Base-by-base conservation (phyloP, 2,888 invertebrate genomes). In the Caenorhabditis virilis region DNA sequence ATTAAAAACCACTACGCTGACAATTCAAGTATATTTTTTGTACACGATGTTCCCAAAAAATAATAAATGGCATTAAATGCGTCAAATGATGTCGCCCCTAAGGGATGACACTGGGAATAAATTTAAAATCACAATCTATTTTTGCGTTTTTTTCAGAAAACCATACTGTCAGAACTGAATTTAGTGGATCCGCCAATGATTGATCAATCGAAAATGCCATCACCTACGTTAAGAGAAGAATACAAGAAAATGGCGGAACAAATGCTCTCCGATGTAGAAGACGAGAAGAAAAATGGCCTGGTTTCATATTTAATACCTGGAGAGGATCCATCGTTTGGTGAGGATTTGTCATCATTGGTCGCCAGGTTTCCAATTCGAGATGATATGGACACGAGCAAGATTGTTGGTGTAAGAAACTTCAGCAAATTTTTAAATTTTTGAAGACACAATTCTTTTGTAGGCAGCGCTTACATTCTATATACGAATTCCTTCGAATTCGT, bases 241-340 rank as follows among this genome's bases (percentile, higher is more conserved):
- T 54, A 54, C 22, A 13, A 7, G 15, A 6, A n/a, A 15, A 4
- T 54, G 23, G 25, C n/a, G 6, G 43, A 43, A 22, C 9, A 22
- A 43, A 23, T 41, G 20, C 13, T 23, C 15, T 22, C 20, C 4
- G 18, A 54, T 0, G 2, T 20, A 7, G 42, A 41, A 15, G 36
- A 38, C 3, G 25, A 42, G 15, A 22, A 25, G 15, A 13, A 27
- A n/a, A 39, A 33, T 7, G 2, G 18, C 1, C 33, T 61, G 33
- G 15, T 45, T 20, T n/a, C n/a, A n/a, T n/a, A n/a, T n/a, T n/a
- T n/a, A n/a, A n/a, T n/a, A n/a, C 16, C 25, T 1, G 49, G 42
- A 2, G 4, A 18, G 3, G 59, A 60, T 39, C 53, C 59, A 13
- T 52, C 30, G 7, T 16, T 0, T 9, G 59, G 59, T 13, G 49